Conservation (phyloP, 2,113 vertebrate species). For the Ochotona curzoniae region DNA sequence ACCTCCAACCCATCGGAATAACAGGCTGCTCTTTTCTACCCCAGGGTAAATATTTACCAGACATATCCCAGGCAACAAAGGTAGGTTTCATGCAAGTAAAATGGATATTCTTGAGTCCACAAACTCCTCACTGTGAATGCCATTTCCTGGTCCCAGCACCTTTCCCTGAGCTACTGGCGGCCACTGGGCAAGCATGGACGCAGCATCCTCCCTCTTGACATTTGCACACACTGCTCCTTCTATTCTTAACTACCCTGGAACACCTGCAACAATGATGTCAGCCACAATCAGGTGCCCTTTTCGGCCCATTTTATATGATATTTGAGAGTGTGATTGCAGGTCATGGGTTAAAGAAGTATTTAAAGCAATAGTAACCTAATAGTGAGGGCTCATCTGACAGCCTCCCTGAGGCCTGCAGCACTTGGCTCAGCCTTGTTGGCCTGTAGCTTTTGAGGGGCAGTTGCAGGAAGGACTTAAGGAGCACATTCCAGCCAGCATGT, state of each 20-base stretch:
- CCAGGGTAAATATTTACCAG: neutral
- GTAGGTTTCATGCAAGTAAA: neutral
- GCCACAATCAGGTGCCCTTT: neutral
- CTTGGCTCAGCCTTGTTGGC: neutral
- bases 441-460: neutral
- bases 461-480: constrained; percentile 24
- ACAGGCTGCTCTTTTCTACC: neutral
- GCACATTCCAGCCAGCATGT: neutral
- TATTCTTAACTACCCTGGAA: neutral
- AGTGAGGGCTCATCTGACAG: constrained; percentile 35
- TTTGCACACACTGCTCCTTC: too few relatives aligned
- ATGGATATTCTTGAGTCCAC: rapidly evolving
- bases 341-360: constrained; percentile 63
- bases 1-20: rapidly evolving
- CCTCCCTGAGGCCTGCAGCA: neutral
- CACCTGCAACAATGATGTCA: neutral
- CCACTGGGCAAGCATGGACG: rapidly evolving
- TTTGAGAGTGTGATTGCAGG: neutral
- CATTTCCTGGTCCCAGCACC: neutral
- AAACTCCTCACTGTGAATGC: rapidly evolving
- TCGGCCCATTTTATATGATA: constrained; percentile 46
- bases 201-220: neutral
- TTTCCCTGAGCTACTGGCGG: rapidly evolving
- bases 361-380: constrained; percentile 71
- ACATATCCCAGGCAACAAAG: neutral